Evolutionary conservation across 2,797 vertebrate species (phyloP).

Genomic region (Hafferia zeledoni): DNA sequence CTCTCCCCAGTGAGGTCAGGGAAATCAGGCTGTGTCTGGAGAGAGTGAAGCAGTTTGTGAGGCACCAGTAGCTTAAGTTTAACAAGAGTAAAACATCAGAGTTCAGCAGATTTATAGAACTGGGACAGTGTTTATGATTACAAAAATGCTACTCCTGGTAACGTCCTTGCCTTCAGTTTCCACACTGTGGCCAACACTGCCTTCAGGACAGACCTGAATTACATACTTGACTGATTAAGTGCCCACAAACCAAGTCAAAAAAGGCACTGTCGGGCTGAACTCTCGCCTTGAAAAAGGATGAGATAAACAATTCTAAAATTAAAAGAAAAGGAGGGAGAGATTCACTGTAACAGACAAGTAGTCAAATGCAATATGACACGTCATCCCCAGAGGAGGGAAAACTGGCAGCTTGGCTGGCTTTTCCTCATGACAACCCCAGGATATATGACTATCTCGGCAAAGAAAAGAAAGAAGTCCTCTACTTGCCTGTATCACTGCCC

Average conservation of each 20-base stretch:
- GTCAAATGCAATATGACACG: not conserved
- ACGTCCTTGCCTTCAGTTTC: constrained; percentile 42
- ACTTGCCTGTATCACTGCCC: constrained; percentile 19
- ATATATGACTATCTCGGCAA: not conserved
- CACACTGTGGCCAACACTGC: not conserved
- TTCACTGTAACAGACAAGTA: constrained; percentile 30
- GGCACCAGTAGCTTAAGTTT: not conserved
- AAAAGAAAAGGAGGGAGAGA: constrained; percentile 9
- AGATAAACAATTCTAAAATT: constrained; percentile 63
- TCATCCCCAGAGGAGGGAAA: constrained; percentile 33
- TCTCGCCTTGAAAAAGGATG: not conserved
- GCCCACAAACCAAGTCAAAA: constrained; percentile 24
- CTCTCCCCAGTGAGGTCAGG: not conserved
- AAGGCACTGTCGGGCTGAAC: not conserved
- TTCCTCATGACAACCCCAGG: constrained; percentile 27
- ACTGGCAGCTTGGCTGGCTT: constrained; percentile 32
- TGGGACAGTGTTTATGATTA: not conserved
- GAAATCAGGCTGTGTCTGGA: not conserved
- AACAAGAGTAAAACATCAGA: not conserved
- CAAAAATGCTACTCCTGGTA: not conserved
- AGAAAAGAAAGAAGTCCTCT: not conserved
- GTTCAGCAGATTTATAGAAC: not conserved
- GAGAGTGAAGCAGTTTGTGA: not conserved
- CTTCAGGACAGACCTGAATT: not conserved
- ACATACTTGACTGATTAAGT: constrained; percentile 12